These are phyloP conservation scores for Notarius lentiginosus DNA, from an alignment of 2,113 vertebrate species.

Conservation along the genomic window DNA sequence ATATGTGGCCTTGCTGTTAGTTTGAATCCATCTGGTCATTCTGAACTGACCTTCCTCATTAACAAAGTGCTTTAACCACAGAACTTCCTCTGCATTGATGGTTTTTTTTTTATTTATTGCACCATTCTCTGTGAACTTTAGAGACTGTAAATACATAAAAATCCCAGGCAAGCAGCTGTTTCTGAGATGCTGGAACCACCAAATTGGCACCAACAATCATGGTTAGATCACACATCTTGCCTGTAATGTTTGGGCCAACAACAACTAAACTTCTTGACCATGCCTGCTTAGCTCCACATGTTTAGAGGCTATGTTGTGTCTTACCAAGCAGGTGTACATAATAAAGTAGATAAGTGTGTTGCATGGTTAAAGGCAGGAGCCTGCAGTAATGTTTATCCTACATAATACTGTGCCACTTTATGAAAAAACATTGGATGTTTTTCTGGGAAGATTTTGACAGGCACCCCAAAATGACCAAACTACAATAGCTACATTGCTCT, in stretches of 20 bases:
- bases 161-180: slow-evolving; percentile 12
- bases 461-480: not conserved
- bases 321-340: slow-evolving; percentile 9
- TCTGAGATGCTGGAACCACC: slow-evolving; percentile 11
- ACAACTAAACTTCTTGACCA: slow-evolving; percentile 6
- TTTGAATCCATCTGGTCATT: slow-evolving; percentile 9
- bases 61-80: slow-evolving; percentile 21
- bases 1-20: slow-evolving; percentile 14
- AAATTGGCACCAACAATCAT: slow-evolving; percentile 11
- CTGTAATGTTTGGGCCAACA: slow-evolving; percentile 9
- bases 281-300: not conserved
- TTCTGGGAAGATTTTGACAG: not conserved
- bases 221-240: slow-evolving; percentile 26
- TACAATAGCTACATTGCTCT: not conserved
- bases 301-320: not conserved
- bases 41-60: slow-evolving; percentile 24
- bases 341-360: not conserved
- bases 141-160: slow-evolving; percentile 6
- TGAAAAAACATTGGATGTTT: not conserved
- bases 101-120: not conserved
- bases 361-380: not conserved
- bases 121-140: slow-evolving; percentile 6
- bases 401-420: not conserved
- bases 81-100: not conserved
- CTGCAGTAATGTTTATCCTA: not conserved